Percentiles rank a stretch among this genome's conserved stretches.
These are phyloP conservation scores for Drosophila nigromelanica DNA, from an alignment of 1,140 invertebrate species.

Conservation along the genomic window DNA sequence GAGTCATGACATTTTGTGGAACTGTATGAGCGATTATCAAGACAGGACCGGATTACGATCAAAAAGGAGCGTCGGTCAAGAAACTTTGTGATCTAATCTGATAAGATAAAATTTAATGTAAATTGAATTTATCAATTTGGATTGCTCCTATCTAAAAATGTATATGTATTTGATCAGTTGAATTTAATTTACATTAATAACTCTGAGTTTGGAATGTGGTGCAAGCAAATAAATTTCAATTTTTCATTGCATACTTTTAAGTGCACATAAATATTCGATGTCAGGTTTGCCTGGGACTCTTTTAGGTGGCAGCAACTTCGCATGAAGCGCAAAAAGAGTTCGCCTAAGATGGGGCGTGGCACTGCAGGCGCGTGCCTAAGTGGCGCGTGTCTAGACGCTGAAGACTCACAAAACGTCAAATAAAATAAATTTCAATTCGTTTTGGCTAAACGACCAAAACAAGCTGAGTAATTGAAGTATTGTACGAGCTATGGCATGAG, in stretches of 20 bases:
- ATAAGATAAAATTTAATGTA: too few species aligned
- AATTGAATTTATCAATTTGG: not conserved
- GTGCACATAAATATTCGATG: constrained; percentile 57
- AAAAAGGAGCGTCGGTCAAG: not conserved
- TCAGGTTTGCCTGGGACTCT: constrained; percentile 38
- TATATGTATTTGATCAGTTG: not conserved
- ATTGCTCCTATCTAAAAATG: not conserved
- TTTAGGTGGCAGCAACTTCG: constrained; percentile 40
- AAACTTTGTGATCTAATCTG: too few species aligned
- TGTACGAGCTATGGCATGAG: not conserved
- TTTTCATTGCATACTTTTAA: constrained; percentile 63
- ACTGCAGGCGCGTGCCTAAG: constrained; percentile 55
- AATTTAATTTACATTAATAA: too few species aligned
- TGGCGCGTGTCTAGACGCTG: constrained; percentile 60
- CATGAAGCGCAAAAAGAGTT: constrained; percentile 32
- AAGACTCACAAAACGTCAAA: constrained; percentile 50
- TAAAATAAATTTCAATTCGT: constrained; percentile 56
- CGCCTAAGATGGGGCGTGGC: constrained; percentile 16
- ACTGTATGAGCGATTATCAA: constrained; percentile 1
- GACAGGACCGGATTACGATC: not conserved
- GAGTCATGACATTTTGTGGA: constrained; percentile 21
- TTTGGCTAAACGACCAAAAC: constrained; percentile 39
- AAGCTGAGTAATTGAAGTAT: constrained; percentile 62
- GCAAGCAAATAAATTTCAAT: constrained; percentile 4
- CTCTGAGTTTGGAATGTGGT: not conserved